These are phyloP conservation scores for Falco cherrug DNA, from an alignment of 2,797 vertebrate genomes.

Conservation along the genomic window DNA sequence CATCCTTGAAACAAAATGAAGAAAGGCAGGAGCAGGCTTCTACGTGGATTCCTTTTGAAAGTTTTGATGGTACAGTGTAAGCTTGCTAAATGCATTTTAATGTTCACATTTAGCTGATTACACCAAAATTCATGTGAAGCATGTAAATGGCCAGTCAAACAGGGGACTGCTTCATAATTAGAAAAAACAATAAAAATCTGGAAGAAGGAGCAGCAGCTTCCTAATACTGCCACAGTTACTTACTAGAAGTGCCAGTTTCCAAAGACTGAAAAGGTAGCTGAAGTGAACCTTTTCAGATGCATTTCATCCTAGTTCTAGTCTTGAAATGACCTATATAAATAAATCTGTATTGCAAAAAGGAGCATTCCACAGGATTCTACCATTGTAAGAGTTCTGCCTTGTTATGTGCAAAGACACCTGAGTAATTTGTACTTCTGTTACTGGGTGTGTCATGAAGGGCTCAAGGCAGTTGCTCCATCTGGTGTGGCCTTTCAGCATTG, in stretches of 20 bases:
- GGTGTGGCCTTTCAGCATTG: not conserved
- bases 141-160: not conserved
- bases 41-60: not conserved
- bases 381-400: not conserved
- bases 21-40: not conserved
- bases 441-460: not conserved
- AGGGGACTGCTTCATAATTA: not conserved
- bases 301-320: not conserved
- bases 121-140: not conserved
- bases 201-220: not conserved
- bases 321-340: not conserved
- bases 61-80: not conserved
- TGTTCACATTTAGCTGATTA: not conserved
- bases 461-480: not conserved
- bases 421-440: not conserved
- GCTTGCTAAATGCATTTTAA: not conserved
- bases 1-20: not conserved
- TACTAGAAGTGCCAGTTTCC: not conserved
- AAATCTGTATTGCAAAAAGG: not conserved
- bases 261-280: not conserved
- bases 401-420: fast-evolving
- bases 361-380: not conserved
- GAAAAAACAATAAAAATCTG: not conserved
- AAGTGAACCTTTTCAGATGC: not conserved
- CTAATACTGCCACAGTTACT: not conserved